These are phyloP conservation scores for Mus minutoides DNA, from an alignment of 2,797 vertebrate genomes.

Conservation along the genomic window DNA sequence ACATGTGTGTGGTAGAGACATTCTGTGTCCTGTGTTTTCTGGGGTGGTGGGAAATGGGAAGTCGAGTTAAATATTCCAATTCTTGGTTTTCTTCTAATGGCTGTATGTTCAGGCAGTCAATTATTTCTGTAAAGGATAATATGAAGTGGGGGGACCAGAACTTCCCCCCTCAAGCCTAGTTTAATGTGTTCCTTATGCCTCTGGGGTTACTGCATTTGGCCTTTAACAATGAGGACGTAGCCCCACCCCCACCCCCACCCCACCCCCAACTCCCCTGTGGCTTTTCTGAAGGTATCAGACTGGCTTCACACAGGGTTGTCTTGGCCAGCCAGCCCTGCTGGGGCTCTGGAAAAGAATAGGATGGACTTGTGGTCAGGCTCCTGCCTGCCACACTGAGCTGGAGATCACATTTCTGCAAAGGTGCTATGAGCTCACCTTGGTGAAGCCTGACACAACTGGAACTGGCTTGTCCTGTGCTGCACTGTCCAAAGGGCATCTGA, in stretches of 20 bases:
- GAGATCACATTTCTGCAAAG: background rate
- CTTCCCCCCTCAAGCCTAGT: background rate
- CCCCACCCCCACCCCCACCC: background rate
- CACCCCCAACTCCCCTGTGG: background rate
- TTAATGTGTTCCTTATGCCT: conserved; percentile 77
- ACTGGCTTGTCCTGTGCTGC: background rate
- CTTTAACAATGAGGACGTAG: conserved; percentile 71
- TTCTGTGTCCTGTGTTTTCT: conserved; percentile 2
- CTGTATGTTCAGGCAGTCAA: background rate
- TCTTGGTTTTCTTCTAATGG: conserved; percentile 61
- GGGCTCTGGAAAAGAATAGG: background rate
- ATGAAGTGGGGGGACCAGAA: background rate
- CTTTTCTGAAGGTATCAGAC: conserved; percentile 71
- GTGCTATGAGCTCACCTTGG: background rate
- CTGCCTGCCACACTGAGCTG: background rate
- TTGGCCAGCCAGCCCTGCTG: fast-evolving
- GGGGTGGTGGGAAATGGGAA: conserved; percentile 48
- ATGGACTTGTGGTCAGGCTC: background rate
- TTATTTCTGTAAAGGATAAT: conserved; percentile 43
- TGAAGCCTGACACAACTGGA: background rate
- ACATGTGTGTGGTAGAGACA: background rate
- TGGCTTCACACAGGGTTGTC: background rate
- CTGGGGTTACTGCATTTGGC: conserved; percentile 56
- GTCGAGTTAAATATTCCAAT: conserved; percentile 19
- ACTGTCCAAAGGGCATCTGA: background rate